Conservation (phyloP, 2,797 vertebrate species). For the Pseudochaenichthys georgianus region DNA sequence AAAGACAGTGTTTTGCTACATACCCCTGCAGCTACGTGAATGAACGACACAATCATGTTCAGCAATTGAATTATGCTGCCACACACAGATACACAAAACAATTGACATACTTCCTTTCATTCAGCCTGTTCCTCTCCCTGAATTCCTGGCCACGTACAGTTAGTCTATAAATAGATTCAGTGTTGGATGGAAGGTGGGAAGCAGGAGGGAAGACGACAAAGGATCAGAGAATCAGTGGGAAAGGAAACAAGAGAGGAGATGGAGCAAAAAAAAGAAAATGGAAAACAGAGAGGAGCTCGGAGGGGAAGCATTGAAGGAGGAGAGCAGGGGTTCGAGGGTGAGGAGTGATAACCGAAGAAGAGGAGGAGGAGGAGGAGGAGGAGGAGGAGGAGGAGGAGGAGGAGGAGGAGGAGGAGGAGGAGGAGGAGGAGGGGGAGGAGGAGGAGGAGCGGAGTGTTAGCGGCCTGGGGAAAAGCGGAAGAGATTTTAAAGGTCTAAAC, state of each 20-base stretch:
- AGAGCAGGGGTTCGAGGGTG: slow-evolving; percentile 4
- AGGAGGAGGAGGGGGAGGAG: slow-evolving; percentile 14
- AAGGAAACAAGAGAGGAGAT: background rate
- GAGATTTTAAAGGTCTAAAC: slow-evolving; percentile 75
- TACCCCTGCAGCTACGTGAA: slow-evolving; percentile 1
- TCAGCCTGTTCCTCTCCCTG: background rate
- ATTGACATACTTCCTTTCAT: background rate
- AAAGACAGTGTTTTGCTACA: background rate
- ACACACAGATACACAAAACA: background rate
- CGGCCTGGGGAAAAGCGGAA: slow-evolving; percentile 53
- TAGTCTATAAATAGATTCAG: slow-evolving; percentile 51
- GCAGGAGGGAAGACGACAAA: slow-evolving; percentile 9
- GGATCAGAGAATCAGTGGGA: slow-evolving; percentile 22
- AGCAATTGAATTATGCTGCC: background rate
- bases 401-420: background rate
- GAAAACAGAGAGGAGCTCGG: slow-evolving; percentile 5
- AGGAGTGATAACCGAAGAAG: background rate
- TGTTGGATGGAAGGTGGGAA: slow-evolving; percentile 42
- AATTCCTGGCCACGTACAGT: slow-evolving; percentile 25
- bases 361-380: background rate
- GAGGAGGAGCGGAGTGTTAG: slow-evolving; percentile 50
- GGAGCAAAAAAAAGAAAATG: background rate
- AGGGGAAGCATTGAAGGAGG: slow-evolving; percentile 13
- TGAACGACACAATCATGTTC: slow-evolving; percentile 2
- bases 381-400: too few relatives aligned